phyloP scores from a whole-genome alignment of 2,888 invertebrate species.

The Alentia gelatinosa region DNA sequence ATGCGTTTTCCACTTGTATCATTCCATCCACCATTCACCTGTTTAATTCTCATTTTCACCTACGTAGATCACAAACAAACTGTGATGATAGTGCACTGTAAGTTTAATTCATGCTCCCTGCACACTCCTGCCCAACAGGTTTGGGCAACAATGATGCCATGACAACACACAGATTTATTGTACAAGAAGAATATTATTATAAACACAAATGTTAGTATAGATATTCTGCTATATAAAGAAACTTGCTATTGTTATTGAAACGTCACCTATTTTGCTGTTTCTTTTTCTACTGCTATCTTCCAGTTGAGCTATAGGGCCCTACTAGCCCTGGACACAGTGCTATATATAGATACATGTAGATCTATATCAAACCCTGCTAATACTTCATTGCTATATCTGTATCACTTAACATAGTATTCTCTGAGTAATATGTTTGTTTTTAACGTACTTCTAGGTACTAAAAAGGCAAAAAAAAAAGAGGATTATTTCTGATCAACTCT shows the following conservation, averaged over 20 bases:
- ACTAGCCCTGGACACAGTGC: background rate
- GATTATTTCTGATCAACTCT: background rate
- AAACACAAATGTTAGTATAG: background rate
- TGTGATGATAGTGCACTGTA: background rate
- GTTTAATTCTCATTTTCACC: background rate
- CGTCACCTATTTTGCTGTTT: background rate
- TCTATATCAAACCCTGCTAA: background rate
- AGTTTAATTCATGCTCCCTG: background rate
- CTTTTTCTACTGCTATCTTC: background rate
- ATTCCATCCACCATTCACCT: background rate
- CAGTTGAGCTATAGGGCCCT: background rate
- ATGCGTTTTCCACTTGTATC: background rate
- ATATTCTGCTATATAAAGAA: conserved; percentile 28
- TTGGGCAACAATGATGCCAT: conserved; percentile 10
- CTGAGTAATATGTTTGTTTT: no score
- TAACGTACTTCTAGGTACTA: no score
- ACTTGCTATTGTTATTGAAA: conserved; percentile 5
- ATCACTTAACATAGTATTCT: background rate
- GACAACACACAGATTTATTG: background rate
- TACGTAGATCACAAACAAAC: background rate
- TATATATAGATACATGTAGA: background rate
- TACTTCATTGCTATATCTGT: background rate
- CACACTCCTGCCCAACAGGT: background rate
- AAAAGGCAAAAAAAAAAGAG: no score
- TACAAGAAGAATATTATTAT: background rate